A percentile compares a stretch with the other conserved stretches of the same genome.
phyloP scores from a whole-genome alignment of 2,113 vertebrate genomes.

The Paedocypris sp. region DNA sequence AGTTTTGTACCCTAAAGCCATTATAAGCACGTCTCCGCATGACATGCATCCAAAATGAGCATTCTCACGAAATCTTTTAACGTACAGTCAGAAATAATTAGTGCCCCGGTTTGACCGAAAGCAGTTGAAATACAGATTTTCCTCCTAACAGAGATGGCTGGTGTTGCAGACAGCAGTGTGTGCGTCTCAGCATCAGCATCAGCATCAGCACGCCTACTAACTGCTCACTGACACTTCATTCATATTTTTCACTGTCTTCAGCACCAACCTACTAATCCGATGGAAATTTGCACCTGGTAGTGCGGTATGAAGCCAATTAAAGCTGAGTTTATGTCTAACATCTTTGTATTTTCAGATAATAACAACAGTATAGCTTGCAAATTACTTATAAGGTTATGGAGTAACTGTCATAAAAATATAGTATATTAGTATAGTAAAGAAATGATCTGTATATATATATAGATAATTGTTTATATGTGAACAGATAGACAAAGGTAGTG shows the following conservation, averaged over 20 bases:
- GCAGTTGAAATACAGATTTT: neutral
- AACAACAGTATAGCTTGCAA: neutral
- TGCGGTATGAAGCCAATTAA: slow-evolving; percentile 2
- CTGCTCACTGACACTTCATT: slow-evolving; percentile 4
- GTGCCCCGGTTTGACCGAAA: neutral
- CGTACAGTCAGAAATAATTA: neutral
- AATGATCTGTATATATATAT: too few species aligned
- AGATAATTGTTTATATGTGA: too few species aligned
- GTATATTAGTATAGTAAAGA: too few species aligned
- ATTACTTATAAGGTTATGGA: too few species aligned
- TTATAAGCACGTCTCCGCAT: neutral
- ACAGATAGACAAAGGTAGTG: too few species aligned
- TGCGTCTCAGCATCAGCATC: too few species aligned
- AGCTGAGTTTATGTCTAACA: neutral
- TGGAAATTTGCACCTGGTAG: neutral
- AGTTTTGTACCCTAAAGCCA: neutral
- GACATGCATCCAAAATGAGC: neutral
- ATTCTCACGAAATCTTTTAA: neutral
- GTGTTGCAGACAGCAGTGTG: slow-evolving; percentile 5
- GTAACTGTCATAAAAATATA: too few species aligned
- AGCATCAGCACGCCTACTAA: neutral
- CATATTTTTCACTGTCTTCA: slow-evolving; percentile 16
- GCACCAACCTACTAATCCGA: neutral
- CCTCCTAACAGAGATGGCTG: neutral
- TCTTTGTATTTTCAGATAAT: neutral